Percentiles rank a stretch among this genome's conserved stretches.
phyloP scores from a whole-genome alignment of 2,888 invertebrate species.

The Perdita meconis region DNA sequence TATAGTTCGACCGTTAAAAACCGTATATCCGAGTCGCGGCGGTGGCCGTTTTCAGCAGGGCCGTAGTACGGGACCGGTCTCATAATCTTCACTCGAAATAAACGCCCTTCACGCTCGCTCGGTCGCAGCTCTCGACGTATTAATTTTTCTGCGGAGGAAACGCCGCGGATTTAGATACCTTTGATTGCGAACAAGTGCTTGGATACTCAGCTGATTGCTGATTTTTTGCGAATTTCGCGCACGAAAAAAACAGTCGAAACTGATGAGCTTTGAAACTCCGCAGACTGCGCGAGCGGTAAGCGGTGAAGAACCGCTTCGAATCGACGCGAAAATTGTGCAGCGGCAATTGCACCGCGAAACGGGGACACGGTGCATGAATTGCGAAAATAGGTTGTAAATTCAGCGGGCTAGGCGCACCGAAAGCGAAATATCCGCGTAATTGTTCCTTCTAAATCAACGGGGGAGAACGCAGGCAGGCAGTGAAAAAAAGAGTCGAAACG shows the following conservation, averaged over 20 bases:
- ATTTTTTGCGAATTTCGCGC: too few relatives aligned
- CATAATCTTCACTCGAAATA: constrained; percentile 69
- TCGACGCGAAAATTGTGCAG: too few relatives aligned
- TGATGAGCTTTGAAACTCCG: too few relatives aligned
- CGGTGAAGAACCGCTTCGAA: too few relatives aligned
- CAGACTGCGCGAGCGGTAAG: too few relatives aligned
- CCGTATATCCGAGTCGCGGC: constrained; percentile 53
- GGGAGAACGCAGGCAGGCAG: neutral
- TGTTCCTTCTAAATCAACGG: constrained; percentile 4
- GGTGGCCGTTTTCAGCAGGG: constrained; percentile 51
- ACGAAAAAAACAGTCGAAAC: too few relatives aligned
- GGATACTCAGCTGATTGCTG: too few relatives aligned
- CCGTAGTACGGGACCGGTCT: constrained; percentile 65
- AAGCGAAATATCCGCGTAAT: constrained; percentile 6
- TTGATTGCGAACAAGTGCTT: too few relatives aligned
- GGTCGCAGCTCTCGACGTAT: too few relatives aligned
- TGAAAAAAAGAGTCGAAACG: constrained; percentile 9
- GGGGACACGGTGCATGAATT: neutral
- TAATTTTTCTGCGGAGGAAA: too few relatives aligned
- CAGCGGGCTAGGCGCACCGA: constrained; percentile 5
- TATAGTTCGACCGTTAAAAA: constrained; percentile 70
- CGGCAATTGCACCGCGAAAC: neutral
- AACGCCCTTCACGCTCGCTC: constrained; percentile 48
- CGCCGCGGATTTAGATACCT: too few relatives aligned
- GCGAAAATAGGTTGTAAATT: constrained; percentile 8